Percentiles rank a stretch among this genome's conserved stretches.
Evolutionary conservation across 2,113 vertebrate genomes (phyloP).

Genomic region (Apteryx mantelli): DNA sequence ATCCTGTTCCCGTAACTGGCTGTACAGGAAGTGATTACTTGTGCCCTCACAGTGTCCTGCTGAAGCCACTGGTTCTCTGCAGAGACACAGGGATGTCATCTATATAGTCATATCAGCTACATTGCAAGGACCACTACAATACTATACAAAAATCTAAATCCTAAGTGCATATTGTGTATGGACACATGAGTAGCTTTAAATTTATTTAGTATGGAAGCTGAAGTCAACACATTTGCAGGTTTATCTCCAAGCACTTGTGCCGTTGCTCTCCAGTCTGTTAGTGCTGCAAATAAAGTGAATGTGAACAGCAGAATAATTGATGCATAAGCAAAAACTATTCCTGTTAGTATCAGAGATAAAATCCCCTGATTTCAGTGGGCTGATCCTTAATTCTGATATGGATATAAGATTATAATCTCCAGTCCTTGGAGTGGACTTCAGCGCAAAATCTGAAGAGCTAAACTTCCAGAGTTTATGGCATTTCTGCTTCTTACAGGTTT

Average conservation of each 20-base stretch:
- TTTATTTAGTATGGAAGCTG: neutral
- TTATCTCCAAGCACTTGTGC: neutral
- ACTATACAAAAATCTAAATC: neutral
- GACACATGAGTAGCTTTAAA: fast-evolving
- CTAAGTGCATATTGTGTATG: neutral
- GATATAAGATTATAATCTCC: neutral
- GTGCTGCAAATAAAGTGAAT: neutral
- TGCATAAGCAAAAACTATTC: neutral
- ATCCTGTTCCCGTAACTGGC: neutral
- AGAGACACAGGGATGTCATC: neutral
- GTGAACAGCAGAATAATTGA: neutral
- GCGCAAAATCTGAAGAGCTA: neutral
- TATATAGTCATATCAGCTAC: neutral
- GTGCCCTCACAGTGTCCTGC: neutral
- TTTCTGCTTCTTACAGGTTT: neutral
- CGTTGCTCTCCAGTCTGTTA: neutral
- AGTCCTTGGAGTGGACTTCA: neutral
- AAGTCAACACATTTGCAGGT: neutral
- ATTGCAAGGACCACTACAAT: neutral
- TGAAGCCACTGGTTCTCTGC: neutral
- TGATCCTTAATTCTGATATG: neutral
- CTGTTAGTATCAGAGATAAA: neutral
- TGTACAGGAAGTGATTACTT: neutral
- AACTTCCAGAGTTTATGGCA: neutral
- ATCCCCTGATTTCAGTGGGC: neutral